Evolutionary conservation across 2,797 vertebrate genomes (phyloP).

Genomic region (Eurystomus glaucurus): DNA sequence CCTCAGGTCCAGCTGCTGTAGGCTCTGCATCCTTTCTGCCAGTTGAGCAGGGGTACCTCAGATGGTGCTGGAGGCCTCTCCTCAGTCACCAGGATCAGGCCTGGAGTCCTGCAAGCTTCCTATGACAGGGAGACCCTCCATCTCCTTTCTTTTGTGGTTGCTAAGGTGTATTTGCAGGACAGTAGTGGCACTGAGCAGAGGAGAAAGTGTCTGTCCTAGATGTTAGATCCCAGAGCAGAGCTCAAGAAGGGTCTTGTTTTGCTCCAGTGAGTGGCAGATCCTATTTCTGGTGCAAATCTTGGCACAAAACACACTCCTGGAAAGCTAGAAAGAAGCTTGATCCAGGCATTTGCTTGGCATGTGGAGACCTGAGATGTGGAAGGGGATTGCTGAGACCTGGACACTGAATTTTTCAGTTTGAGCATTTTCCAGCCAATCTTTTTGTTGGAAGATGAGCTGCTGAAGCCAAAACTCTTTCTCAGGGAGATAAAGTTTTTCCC

Average conservation of each 20-base stretch:
- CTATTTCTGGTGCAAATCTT: background rate
- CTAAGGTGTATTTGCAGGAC: background rate
- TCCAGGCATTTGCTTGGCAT: background rate
- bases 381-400: background rate
- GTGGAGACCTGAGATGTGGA: background rate
- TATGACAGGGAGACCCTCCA: background rate
- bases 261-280: background rate
- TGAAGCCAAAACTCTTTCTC: background rate
- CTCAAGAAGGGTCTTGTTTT: background rate
- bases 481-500: background rate
- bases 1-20: background rate
- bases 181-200: background rate
- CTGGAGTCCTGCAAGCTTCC: background rate
- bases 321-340: background rate
- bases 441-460: background rate
- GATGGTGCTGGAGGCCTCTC: background rate
- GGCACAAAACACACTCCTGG: background rate
- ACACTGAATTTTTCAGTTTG: background rate
- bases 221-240: background rate
- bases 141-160: background rate
- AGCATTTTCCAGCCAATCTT: background rate
- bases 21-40: background rate
- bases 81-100: background rate
- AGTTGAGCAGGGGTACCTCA: fast-evolving
- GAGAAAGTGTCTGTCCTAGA: background rate